Conservation (phyloP, 1,140 invertebrate genomes). For the Globodera ellingtonae region DNA sequence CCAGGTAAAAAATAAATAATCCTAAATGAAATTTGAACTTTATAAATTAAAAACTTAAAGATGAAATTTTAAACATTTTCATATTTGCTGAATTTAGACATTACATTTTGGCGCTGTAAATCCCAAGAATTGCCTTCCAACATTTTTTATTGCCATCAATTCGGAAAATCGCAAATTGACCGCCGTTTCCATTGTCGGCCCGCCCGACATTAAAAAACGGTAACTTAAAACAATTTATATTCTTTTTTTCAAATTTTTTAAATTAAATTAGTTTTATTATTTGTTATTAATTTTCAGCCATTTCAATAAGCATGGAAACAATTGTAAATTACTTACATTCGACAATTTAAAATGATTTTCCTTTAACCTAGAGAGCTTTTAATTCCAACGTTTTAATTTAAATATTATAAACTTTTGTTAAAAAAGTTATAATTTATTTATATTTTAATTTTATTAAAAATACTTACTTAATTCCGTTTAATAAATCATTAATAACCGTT, state of each 20-base stretch:
- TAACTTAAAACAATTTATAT: slow-evolving; percentile 16
- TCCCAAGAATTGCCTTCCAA: slow-evolving; percentile 8
- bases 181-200: slow-evolving; percentile 42
- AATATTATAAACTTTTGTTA: too few species aligned
- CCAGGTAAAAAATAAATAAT: slow-evolving; percentile 10
- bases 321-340: too few species aligned
- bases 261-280: not conserved
- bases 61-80: not conserved
- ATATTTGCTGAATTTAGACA: slow-evolving; percentile 25
- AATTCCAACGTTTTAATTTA: too few species aligned
- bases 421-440: too few species aligned
- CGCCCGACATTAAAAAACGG: slow-evolving; percentile 48
- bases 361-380: not conserved
- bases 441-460: too few species aligned
- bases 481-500: too few species aligned
- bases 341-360: not conserved
- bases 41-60: too few species aligned
- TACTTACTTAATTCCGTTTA: too few species aligned
- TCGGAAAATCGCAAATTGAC: slow-evolving; percentile 23
- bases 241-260: not conserved
- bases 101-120: slow-evolving; percentile 30
- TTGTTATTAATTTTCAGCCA: too few species aligned
- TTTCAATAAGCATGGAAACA: too few species aligned
- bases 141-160: slow-evolving; percentile 20
- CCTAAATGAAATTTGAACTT: not conserved